phyloP scores from a whole-genome alignment of 2,888 invertebrate species.

The Protodeltote pygarga region DNA sequence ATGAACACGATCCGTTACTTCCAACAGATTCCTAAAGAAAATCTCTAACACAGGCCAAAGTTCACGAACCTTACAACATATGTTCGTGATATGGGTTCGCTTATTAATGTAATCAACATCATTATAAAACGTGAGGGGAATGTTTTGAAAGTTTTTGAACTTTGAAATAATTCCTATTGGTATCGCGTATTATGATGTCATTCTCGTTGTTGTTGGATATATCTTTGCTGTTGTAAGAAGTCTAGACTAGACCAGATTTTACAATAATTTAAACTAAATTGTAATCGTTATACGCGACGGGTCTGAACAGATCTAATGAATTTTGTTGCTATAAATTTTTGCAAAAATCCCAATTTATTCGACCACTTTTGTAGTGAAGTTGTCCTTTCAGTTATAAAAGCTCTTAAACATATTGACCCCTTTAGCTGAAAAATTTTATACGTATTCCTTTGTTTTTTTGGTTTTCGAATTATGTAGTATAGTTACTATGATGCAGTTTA shows the following conservation, averaged over 20 bases:
- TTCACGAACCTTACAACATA: constrained; percentile 38
- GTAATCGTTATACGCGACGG: no score
- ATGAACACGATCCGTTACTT: constrained; percentile 37
- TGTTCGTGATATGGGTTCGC: constrained; percentile 33
- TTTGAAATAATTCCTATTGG: constrained; percentile 29
- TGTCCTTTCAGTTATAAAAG: no score
- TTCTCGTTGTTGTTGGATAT: constrained; percentile 12
- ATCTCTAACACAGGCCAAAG: constrained; percentile 36
- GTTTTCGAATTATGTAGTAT: no score
- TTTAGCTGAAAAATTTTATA: no score
- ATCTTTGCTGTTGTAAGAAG: constrained; percentile 16
- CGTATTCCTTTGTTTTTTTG: no score
- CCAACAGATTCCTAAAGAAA: constrained; percentile 39
- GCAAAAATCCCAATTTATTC: no score
- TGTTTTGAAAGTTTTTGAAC: constrained; percentile 15
- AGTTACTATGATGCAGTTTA: no score
- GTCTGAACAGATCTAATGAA: no score
- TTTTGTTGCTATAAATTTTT: no score
- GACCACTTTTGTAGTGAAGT: no score
- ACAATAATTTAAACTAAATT: background rate
- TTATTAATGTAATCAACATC: constrained; percentile 44
- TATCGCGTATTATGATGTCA: constrained; percentile 41
- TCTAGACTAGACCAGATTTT: constrained; percentile 9
- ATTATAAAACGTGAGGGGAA: constrained; percentile 36
- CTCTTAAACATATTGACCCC: no score